Percentiles rank a stretch among this genome's conserved stretches.
Evolutionary conservation across 2,113 vertebrate species (phyloP).

Genomic region (Amazona guildingii): DNA sequence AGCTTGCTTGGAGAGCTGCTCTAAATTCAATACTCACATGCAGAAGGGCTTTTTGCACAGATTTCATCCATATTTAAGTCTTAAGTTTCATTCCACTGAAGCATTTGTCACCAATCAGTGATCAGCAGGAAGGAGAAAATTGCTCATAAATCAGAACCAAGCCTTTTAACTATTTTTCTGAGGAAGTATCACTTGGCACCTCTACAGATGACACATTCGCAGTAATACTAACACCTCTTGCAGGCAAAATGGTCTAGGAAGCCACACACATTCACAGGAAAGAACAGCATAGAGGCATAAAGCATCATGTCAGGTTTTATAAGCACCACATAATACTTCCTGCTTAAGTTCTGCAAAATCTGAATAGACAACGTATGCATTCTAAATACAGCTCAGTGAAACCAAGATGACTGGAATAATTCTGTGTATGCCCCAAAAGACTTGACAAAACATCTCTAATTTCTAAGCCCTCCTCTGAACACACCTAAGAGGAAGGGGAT

Average conservation of each 20-base stretch:
- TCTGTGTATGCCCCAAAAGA: background rate
- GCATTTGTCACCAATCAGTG: background rate
- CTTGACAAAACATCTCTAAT: background rate
- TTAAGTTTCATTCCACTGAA: background rate
- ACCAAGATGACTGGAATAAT: background rate
- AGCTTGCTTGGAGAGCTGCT: background rate
- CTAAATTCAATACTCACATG: background rate
- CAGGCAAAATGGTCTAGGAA: background rate
- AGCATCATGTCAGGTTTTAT: background rate
- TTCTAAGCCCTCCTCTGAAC: background rate
- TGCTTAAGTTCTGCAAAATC: background rate
- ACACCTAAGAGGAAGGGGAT: background rate
- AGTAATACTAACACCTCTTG: background rate
- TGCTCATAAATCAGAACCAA: background rate
- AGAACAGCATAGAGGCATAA: background rate
- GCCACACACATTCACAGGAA: background rate
- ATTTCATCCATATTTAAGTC: background rate
- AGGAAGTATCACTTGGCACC: background rate
- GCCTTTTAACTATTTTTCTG: background rate
- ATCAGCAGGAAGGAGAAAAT: background rate
- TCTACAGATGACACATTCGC: background rate
- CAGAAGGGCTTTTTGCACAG: background rate
- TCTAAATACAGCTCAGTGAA: background rate
- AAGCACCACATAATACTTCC: background rate
- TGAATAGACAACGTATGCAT: background rate